Base-by-base conservation (phyloP, 1,140 invertebrate genomes). In the Drosophila sucinea region DNA sequence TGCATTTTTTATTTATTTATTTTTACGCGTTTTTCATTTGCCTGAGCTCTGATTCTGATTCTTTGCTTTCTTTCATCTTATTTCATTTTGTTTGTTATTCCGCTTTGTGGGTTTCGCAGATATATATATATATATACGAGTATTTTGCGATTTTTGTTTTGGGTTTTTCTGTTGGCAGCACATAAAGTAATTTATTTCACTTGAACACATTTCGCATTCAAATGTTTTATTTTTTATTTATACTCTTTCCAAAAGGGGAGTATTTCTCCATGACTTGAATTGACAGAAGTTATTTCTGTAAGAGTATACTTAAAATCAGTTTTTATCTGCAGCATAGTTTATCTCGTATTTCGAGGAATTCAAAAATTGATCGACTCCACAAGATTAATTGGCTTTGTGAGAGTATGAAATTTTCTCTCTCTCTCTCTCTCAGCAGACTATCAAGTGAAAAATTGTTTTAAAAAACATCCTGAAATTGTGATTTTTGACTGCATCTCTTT, bases 151-250 rank as follows among this genome's bases (percentile, higher is more conserved):
- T 67, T 57, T 62, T 55, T 61, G 47, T 72, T 63, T 62, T 40
- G 25, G 27, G 33, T 58, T 72, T 54, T 73, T 23, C 55, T 70
- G 81, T 66, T 80, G 78, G 62, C 68, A 77, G 66, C 64, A 77
- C 76, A 87, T 79, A 83, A 81, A 78, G 84, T 89, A 84, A 89
- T 89, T 89, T 89, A 89, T 89, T 89, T 89, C 80, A 89, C 84
- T 89, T 89, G 85, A 89, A 89, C 69, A 78, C 80, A 87, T 89
- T 87, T 81, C 44, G 3, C 44, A 51, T 51, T 51, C 23, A 51
- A 51, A 25, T 51, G 8, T 51, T 51, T 51, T 51, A 25, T 27
- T 51, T 51, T 51, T 51, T 51, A 27, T 51, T 10, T 51, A 51
- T 51, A 51, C 44, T 51, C 44, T 51, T 1, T 2, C n/a, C 7